Percentiles rank a stretch among this genome's conserved stretches.
Conservation (phyloP, 2,113 vertebrate species). For the Lampris incognitus region DNA sequence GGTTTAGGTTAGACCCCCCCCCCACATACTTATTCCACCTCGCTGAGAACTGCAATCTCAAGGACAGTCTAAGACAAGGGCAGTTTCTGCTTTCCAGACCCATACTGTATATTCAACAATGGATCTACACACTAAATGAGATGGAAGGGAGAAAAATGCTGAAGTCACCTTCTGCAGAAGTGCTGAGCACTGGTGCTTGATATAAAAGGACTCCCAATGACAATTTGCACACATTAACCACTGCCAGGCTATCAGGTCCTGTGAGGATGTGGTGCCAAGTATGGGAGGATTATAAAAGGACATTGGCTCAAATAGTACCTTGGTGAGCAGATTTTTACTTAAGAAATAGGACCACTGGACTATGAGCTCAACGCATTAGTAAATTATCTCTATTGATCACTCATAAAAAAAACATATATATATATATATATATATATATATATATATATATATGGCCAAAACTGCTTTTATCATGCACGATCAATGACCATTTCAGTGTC, state of each 20-base stretch:
- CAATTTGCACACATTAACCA: slow-evolving; percentile 84
- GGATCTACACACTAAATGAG: slow-evolving; percentile 78
- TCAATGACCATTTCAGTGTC: slow-evolving; percentile 27
- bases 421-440: slow-evolving; percentile 25
- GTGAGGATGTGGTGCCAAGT: slow-evolving; percentile 73
- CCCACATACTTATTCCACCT: slow-evolving; percentile 34
- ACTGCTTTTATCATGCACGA: slow-evolving; percentile 46
- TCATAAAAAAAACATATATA: slow-evolving; percentile 51
- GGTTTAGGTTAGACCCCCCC: slow-evolving; percentile 12
- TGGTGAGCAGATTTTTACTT: slow-evolving; percentile 74
- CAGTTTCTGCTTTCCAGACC: slow-evolving; percentile 68
- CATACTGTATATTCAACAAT: slow-evolving; percentile 79
- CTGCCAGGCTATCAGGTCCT: slow-evolving; percentile 72
- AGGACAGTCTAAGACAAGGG: slow-evolving; percentile 77
- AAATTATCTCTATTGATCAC: slow-evolving; percentile 79
- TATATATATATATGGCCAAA: slow-evolving; percentile 41
- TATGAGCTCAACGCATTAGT: slow-evolving; percentile 76
- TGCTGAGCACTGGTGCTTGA: slow-evolving; percentile 77
- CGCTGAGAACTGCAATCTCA: slow-evolving; percentile 67
- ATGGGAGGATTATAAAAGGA: slow-evolving; percentile 65
- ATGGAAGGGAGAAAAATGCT: slow-evolving; percentile 76
- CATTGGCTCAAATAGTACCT: slow-evolving; percentile 76
- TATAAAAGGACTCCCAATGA: slow-evolving; percentile 83
- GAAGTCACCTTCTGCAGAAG: slow-evolving; percentile 79
- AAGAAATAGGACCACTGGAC: slow-evolving; percentile 72